Conservation (phyloP, 2,888 invertebrate species). For the Tolmerus cingulatus region DNA sequence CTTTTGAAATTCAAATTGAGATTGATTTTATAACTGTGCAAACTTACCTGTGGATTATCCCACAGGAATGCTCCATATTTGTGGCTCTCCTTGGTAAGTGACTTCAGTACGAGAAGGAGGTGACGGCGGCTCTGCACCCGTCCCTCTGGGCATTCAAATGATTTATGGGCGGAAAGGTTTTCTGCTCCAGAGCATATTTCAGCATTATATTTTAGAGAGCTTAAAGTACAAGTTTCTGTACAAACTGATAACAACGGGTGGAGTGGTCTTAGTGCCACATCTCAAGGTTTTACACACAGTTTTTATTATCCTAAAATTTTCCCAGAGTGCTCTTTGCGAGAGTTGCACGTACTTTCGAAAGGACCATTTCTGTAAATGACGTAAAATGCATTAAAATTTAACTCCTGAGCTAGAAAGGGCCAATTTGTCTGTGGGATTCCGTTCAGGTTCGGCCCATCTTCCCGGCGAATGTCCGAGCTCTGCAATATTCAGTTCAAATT, state of each 20-base stretch:
- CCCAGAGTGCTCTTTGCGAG: background rate
- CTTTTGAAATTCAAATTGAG: slow-evolving; percentile 40
- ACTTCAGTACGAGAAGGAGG: background rate
- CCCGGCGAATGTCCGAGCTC: background rate
- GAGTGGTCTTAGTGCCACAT: slow-evolving; percentile 29
- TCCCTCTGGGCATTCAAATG: slow-evolving; percentile 15
- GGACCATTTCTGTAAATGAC: slow-evolving; percentile 2
- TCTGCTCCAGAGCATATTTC: slow-evolving; percentile 34
- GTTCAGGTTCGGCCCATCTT: background rate
- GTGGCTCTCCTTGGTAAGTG: background rate
- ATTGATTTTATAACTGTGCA: slow-evolving; percentile 33
- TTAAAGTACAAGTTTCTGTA: slow-evolving; percentile 38
- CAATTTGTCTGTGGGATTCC: background rate
- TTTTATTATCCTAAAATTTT: slow-evolving; percentile 10
- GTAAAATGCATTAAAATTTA: slow-evolving; percentile 23
- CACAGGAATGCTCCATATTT: slow-evolving; percentile 30
- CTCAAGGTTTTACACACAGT: slow-evolving; percentile 34
- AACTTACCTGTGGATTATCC: slow-evolving; percentile 39
- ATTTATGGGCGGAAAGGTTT: slow-evolving; percentile 34
- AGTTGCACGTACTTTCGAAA: background rate
- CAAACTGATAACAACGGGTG: slow-evolving; percentile 32
- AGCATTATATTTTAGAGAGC: slow-evolving; percentile 40
- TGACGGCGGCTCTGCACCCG: background rate
- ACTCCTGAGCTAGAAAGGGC: background rate
- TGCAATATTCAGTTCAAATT: background rate